Percentiles rank a stretch among this genome's conserved stretches.
Evolutionary conservation across 1,140 invertebrate species (phyloP).

Genomic region (Kradibia gibbosae): DNA sequence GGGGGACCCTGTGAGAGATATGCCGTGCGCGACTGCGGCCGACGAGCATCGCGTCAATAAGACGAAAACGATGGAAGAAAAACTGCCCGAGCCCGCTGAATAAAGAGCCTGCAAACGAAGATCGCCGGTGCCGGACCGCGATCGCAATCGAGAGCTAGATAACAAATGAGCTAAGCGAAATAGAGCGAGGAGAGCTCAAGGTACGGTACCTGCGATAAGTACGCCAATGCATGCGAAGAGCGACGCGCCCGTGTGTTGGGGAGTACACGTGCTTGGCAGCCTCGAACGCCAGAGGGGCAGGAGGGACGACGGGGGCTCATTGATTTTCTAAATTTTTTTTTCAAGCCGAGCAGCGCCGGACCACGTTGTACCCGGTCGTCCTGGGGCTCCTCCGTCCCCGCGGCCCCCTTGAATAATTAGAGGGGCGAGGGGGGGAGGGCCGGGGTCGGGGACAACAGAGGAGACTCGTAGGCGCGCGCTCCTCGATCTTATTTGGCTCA

Average conservation of each 20-base stretch:
- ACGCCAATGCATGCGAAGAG: neutral
- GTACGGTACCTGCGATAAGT: neutral
- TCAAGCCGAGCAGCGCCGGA: neutral
- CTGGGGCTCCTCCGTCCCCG: too few species aligned
- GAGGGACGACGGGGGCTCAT: neutral
- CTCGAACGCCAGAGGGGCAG: neutral
- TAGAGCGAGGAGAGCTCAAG: neutral
- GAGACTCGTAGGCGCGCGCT: too few species aligned
- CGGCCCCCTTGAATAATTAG: too few species aligned
- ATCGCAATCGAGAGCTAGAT: neutral
- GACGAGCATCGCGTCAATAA: neutral
- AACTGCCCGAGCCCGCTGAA: too few species aligned
- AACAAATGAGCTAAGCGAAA: too few species aligned
- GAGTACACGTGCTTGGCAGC: conserved; percentile 1
- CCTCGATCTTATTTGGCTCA: too few species aligned
- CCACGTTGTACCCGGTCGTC: too few species aligned
- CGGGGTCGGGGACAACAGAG: too few species aligned
- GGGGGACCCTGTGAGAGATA: neutral
- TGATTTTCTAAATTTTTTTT: neutral
- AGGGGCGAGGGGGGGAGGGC: too few species aligned
- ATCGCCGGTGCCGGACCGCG: neutral
- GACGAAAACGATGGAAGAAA: neutral
- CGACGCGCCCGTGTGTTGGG: neutral
- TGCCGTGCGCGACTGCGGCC: neutral
- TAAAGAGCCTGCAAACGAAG: neutral